A percentile compares a stretch with the other conserved stretches of the same genome.
These are phyloP conservation scores for Dendroctonus valens DNA, from an alignment of 1,140 invertebrate genomes.

Conservation along the genomic window DNA sequence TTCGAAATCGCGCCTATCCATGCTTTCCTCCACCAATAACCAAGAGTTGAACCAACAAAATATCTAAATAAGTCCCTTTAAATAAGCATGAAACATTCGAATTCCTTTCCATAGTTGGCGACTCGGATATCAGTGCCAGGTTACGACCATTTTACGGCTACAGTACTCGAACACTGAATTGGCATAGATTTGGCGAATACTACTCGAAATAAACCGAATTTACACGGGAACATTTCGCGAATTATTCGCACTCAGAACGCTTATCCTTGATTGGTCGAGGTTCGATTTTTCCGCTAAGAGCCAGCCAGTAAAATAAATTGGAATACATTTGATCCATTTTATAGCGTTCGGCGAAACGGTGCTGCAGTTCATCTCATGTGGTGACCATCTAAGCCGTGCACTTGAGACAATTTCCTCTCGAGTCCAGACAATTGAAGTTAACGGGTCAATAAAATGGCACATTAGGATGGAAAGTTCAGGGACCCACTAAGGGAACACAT, in stretches of 20 bases:
- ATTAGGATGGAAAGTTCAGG: conserved; percentile 8
- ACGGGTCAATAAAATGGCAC: conserved; percentile 28
- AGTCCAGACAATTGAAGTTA: conserved; percentile 32
- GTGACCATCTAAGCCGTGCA: conserved; percentile 27
- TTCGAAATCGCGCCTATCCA: conserved; percentile 8
- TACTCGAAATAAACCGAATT: too few relatives aligned
- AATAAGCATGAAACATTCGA: too few relatives aligned
- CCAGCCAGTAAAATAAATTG: conserved; percentile 21
- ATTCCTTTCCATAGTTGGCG: too few relatives aligned
- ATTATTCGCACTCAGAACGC: background rate
- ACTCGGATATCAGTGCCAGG: too few relatives aligned
- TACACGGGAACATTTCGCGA: too few relatives aligned
- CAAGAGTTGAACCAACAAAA: too few relatives aligned
- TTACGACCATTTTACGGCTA: too few relatives aligned
- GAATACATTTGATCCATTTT: conserved; percentile 22
- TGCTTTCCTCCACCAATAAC: too few relatives aligned
- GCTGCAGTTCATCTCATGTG: conserved; percentile 20
- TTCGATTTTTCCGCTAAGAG: conserved; percentile 5
- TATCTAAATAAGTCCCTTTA: too few relatives aligned
- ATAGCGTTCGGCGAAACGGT: conserved; percentile 5
- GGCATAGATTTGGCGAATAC: too few relatives aligned
- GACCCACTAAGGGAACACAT: background rate
- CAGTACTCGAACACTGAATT: too few relatives aligned
- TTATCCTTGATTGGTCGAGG: conserved; percentile 5
- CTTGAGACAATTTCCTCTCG: conserved; percentile 33